A percentile compares a stretch with the other conserved stretches of the same genome.
Conservation (phyloP, 2,888 invertebrate genomes). For the Perdita meconis region DNA sequence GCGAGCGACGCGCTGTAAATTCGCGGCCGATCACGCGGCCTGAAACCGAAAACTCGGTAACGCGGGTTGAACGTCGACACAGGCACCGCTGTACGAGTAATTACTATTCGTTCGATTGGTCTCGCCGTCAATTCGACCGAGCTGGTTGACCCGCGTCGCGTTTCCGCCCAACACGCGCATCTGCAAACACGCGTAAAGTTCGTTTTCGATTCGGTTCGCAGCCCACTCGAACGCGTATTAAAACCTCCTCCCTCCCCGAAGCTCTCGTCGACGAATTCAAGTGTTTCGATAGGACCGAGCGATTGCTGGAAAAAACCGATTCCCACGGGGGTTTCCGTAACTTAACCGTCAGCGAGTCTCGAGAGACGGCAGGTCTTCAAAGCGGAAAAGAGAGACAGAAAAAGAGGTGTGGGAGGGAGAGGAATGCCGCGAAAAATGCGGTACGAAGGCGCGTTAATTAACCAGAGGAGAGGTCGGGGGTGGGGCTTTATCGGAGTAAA, state of each 20-base stretch:
- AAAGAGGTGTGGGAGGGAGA: too few relatives aligned
- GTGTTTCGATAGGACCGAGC: constrained; percentile 4
- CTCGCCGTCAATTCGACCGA: constrained; percentile 66
- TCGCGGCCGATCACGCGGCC: constrained; percentile 48
- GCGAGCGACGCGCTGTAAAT: constrained; percentile 37
- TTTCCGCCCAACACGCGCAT: constrained; percentile 27
- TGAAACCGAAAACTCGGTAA: constrained; percentile 40
- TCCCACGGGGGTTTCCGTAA: constrained; percentile 10
- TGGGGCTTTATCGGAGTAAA: background rate
- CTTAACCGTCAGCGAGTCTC: constrained; percentile 12
- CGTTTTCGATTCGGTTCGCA: constrained; percentile 42
- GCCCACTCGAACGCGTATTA: background rate
- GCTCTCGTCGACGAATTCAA: constrained; percentile 10
- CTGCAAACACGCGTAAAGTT: constrained; percentile 45
- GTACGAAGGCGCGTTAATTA: constrained; percentile 26
- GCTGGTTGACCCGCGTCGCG: constrained; percentile 45
- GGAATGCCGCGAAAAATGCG: constrained; percentile 6
- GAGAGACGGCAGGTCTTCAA: background rate
- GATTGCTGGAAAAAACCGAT: background rate
- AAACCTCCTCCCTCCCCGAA: constrained; percentile 3
- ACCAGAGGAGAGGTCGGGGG: background rate
- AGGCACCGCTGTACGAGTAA: constrained; percentile 54
- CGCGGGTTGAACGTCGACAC: constrained; percentile 27
- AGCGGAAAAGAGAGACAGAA: too few relatives aligned
- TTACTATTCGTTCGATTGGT: constrained; percentile 72